Conservation (phyloP, 1,140 invertebrate species). For the Rhizoglyphus robini region DNA sequence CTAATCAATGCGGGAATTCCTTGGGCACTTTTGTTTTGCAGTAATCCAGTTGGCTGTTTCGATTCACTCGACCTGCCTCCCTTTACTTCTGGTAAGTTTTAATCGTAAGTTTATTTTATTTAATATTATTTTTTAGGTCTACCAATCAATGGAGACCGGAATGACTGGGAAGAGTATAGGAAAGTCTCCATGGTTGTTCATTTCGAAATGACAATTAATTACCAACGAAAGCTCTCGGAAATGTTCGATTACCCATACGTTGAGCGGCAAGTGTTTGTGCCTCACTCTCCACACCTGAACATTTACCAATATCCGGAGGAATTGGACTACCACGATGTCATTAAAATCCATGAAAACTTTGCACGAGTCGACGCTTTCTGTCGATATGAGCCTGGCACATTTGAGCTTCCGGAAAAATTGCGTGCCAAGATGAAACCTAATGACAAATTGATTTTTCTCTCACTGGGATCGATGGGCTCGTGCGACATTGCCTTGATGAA, state of each 20-base stretch:
- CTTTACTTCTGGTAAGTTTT: background rate
- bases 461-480: slow-evolving; percentile 14
- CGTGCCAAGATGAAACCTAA: background rate
- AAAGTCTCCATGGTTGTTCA: background rate
- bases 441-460: slow-evolving; percentile 19
- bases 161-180: background rate
- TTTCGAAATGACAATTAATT: background rate
- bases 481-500: slow-evolving; percentile 17
- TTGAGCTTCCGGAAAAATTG: background rate
- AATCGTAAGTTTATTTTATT: background rate
- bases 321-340: slow-evolving; percentile 20
- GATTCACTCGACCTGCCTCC: background rate
- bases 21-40: slow-evolving; percentile 3
- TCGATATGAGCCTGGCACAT: background rate
- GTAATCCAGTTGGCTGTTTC: background rate
- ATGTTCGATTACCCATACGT: background rate
- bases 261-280: background rate
- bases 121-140: background rate
- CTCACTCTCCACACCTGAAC: slow-evolving; percentile 14
- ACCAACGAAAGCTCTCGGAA: background rate
- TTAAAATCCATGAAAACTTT: background rate
- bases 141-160: background rate
- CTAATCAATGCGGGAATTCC: background rate
- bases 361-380: background rate
- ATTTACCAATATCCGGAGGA: slow-evolving; percentile 18